Evolutionary conservation across 2,888 invertebrate genomes (phyloP).

Genomic region (Agapostemon virescens): DNA sequence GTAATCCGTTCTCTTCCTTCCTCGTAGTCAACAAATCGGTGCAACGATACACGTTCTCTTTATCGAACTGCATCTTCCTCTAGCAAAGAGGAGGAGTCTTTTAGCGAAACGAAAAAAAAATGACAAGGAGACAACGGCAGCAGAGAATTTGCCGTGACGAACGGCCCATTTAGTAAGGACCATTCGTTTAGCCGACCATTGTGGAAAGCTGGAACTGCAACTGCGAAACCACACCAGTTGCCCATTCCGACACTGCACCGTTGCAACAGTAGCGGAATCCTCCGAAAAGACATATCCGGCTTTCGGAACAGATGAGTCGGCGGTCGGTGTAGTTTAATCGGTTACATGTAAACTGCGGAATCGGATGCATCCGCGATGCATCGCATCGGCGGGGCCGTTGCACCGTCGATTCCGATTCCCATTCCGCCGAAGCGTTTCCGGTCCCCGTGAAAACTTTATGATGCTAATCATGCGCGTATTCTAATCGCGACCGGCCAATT

Average conservation of each 20-base stretch:
- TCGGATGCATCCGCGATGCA: constrained; percentile 43
- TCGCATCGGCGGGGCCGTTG: background rate
- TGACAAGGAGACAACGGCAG: background rate
- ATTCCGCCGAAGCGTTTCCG: constrained; percentile 34
- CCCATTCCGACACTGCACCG: constrained; percentile 26
- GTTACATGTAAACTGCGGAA: constrained; percentile 53
- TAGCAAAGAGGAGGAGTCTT: background rate
- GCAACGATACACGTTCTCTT: too few species aligned
- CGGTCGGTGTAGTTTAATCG: constrained; percentile 53
- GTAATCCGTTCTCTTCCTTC: background rate
- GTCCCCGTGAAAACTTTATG: constrained; percentile 39
- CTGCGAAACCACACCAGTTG: constrained; percentile 34
- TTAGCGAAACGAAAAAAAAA: background rate
- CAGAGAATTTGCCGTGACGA: constrained; percentile 5
- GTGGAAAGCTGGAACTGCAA: constrained; percentile 34
- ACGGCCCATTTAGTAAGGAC: constrained; percentile 31
- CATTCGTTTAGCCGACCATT: constrained; percentile 52
- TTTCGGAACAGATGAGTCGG: constrained; percentile 48
- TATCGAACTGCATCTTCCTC: background rate
- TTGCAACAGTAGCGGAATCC: constrained; percentile 39
- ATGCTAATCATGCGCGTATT: constrained; percentile 46
- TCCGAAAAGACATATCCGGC: constrained; percentile 51
- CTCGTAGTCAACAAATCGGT: background rate
- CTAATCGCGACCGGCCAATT: constrained; percentile 31
- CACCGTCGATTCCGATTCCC: constrained; percentile 48